phyloP scores from a whole-genome alignment of 2,888 invertebrate species.

The Acanthosepion pharaonis region DNA sequence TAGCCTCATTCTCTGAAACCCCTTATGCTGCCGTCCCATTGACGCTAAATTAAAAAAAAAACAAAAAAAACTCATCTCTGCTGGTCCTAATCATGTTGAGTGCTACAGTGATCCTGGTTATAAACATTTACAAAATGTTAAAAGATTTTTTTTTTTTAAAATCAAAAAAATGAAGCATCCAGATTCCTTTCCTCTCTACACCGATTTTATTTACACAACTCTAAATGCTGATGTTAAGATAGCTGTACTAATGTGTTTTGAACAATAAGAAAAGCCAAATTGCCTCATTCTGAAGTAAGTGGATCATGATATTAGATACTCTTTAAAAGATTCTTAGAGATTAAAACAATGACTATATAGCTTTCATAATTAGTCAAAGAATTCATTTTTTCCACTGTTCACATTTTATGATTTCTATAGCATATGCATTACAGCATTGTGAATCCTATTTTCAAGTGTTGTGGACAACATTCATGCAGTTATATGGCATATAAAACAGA shows the following conservation, averaged over 20 bases:
- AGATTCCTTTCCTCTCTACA: not conserved
- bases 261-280: not conserved
- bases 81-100: not conserved
- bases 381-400: not conserved
- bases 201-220: not conserved
- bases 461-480: not conserved
- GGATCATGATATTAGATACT: not conserved
- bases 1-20: constrained; percentile 18
- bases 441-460: not conserved
- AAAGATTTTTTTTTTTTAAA: not conserved
- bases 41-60: not conserved
- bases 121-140: not conserved
- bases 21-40: constrained; percentile 13
- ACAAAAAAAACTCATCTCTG: not conserved
- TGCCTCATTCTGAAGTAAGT: not conserved
- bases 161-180: not conserved
- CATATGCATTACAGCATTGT: not conserved
- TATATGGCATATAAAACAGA: not conserved
- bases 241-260: not conserved
- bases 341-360: not conserved
- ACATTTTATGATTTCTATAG: not conserved
- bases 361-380: not conserved
- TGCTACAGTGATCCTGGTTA: not conserved
- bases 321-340: not conserved
- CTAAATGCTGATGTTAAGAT: not conserved